Conservation (phyloP, 2,888 invertebrate species). For the Harmothoe impar region DNA sequence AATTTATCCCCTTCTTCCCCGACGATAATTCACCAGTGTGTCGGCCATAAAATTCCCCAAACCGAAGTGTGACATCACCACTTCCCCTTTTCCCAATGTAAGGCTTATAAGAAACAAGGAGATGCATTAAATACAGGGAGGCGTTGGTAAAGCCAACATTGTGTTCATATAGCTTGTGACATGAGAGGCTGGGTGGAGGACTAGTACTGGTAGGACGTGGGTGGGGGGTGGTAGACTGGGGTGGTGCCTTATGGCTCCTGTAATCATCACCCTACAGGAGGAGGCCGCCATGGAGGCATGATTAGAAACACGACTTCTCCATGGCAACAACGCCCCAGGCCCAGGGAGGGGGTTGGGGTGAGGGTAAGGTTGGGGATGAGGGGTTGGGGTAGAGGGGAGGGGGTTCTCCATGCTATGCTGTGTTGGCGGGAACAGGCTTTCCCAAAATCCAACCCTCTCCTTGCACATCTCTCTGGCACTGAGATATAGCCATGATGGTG, state of each 20-base stretch:
- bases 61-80: no score
- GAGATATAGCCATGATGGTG: no score
- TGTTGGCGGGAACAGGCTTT: background rate
- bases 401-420: background rate
- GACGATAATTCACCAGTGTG: no score
- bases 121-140: no score
- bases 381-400: no score
- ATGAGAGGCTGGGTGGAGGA: background rate
- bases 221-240: slow-evolving; percentile 10
- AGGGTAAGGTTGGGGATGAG: background rate
- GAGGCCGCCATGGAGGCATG: slow-evolving; percentile 37
- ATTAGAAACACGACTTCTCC: slow-evolving; percentile 59
- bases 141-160: no score
- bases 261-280: slow-evolving; percentile 59
- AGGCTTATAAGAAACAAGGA: no score
- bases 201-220: background rate
- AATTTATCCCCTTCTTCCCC: background rate
- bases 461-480: no score
- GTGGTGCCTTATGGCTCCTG: slow-evolving; percentile 60
- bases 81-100: no score
- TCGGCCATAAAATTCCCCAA: no score
- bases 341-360: background rate
- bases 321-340: background rate
- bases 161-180: no score
- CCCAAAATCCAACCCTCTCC: no score